phyloP scores from a whole-genome alignment of 2,113 vertebrate species.

The Albula goreensis region DNA sequence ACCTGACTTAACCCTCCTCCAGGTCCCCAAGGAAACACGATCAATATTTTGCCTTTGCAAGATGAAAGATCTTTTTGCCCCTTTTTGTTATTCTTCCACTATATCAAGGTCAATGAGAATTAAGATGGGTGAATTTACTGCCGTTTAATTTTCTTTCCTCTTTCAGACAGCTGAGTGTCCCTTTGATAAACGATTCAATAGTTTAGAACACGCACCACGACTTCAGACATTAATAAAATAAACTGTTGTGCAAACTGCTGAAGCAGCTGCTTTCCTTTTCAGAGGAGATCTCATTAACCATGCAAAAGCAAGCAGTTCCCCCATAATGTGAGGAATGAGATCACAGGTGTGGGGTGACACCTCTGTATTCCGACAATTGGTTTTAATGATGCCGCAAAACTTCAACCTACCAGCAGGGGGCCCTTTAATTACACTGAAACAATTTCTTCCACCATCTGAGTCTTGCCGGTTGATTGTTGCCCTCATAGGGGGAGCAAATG shows the following conservation, averaged over 20 bases:
- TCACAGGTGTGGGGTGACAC: background rate
- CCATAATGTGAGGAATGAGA: background rate
- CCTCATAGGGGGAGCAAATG: background rate
- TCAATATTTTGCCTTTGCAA: constrained; percentile 4
- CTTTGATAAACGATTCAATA: constrained; percentile 45
- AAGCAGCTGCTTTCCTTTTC: constrained; percentile 34
- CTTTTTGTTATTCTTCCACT: constrained; percentile 30
- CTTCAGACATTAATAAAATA: constrained; percentile 34
- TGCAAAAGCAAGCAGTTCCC: constrained; percentile 25
- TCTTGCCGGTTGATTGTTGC: background rate
- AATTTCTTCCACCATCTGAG: background rate
- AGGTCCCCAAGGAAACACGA: background rate
- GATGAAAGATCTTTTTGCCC: background rate
- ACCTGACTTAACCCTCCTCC: background rate
- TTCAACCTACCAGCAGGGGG: constrained; percentile 61
- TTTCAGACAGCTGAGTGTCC: constrained; percentile 14
- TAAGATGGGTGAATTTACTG: constrained; percentile 29
- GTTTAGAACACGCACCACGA: constrained; percentile 38
- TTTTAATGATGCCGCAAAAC: constrained; percentile 28
- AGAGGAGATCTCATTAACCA: constrained; percentile 25
- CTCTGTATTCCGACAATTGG: background rate
- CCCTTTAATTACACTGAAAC: constrained; percentile 55
- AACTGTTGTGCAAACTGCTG: constrained; percentile 41
- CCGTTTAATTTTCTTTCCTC: background rate
- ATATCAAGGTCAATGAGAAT: constrained; percentile 26